Evolutionary conservation across 2,113 vertebrate genomes (phyloP).

Genomic region (Rafetus swinhoei): DNA sequence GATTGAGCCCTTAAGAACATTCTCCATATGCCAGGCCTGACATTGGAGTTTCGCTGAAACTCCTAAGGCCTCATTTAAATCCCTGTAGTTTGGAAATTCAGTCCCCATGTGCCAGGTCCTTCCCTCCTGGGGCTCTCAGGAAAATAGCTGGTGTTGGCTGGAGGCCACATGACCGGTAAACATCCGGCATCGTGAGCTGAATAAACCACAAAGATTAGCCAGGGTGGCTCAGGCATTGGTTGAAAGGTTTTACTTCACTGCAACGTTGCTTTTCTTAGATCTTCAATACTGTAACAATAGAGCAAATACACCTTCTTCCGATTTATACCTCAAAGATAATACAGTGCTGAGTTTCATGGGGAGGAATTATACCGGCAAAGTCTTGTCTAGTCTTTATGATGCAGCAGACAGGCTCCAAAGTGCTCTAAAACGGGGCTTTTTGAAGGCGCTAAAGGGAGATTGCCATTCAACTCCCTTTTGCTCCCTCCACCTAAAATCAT

Average conservation of each 20-base stretch:
- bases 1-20: fast-evolving
- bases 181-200: background rate
- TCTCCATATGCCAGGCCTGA: background rate
- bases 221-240: background rate
- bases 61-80: background rate
- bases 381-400: background rate
- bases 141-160: background rate
- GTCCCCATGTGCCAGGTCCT: background rate
- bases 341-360: background rate
- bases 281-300: fast-evolving
- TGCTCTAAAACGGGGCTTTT: background rate
- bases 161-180: fast-evolving
- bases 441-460: background rate
- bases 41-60: background rate
- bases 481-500: background rate
- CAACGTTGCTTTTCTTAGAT: background rate
- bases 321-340: background rate
- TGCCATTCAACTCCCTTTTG: background rate
- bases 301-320: background rate
- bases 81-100: background rate
- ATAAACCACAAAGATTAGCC: background rate
- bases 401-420: background rate
- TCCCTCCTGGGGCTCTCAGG: background rate
- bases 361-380: background rate
- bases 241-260: background rate